Evolutionary conservation across 1,140 invertebrate species (phyloP).

Genomic region (Mercenaria mercenaria): DNA sequence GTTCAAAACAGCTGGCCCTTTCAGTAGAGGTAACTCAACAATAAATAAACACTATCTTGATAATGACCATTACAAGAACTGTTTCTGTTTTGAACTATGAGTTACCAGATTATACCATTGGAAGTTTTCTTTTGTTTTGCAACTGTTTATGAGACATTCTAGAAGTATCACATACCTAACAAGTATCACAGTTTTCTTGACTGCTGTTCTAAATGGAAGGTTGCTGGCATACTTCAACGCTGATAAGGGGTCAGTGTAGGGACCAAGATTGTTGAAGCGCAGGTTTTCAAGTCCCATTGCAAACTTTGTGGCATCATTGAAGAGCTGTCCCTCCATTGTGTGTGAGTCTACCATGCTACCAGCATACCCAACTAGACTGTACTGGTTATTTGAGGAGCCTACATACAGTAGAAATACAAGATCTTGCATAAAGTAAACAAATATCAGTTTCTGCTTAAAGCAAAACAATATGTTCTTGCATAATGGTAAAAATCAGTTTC

Average conservation of each 20-base stretch:
- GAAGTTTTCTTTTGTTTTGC: too few species aligned
- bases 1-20: too few species aligned
- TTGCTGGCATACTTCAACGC: slow-evolving; percentile 92
- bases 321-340: slow-evolving; percentile 86
- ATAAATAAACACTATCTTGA: too few species aligned
- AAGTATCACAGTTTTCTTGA: slow-evolving; percentile 93
- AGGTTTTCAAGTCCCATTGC: slow-evolving; percentile 80
- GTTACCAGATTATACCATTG: too few species aligned
- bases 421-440: neutral
- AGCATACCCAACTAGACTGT: slow-evolving; percentile 93
- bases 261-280: slow-evolving; percentile 67
- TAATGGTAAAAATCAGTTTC: too few species aligned
- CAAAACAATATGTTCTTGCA: too few species aligned
- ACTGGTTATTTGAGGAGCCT: slow-evolving; percentile 88
- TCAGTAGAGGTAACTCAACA: too few species aligned
- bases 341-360: slow-evolving; percentile 86
- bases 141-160: too few species aligned
- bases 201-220: slow-evolving; percentile 93
- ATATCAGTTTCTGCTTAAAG: too few species aligned
- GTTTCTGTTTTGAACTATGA: too few species aligned
- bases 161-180: slow-evolving; percentile 89
- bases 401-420: too few species aligned
- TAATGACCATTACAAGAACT: too few species aligned
- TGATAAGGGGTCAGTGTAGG: slow-evolving; percentile 86
- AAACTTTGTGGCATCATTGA: slow-evolving; percentile 82